Conservation (phyloP, 2,113 vertebrate genomes). For the Nyctereutes procyonoides region DNA sequence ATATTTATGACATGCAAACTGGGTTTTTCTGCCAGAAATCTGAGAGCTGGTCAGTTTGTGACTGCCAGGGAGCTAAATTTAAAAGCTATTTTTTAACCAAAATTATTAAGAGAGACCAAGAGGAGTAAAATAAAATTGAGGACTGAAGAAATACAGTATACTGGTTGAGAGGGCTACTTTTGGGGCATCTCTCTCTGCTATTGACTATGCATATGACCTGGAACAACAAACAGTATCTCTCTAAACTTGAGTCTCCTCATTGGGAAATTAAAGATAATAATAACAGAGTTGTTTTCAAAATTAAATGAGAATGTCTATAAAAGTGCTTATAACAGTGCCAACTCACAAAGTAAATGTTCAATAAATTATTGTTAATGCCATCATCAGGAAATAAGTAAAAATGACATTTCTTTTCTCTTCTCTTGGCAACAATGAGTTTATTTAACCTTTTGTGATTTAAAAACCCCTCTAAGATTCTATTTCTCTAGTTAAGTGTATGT, state of each 20-base stretch:
- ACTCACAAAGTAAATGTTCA: constrained; percentile 31
- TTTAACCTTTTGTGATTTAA: constrained; percentile 31
- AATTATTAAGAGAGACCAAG: constrained; percentile 51
- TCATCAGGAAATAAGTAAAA: constrained; percentile 9
- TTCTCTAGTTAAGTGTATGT: background rate
- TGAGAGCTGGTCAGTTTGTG: constrained; percentile 35
- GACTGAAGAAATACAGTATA: background rate
- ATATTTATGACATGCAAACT: constrained; percentile 65
- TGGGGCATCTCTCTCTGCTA: background rate
- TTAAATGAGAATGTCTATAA: background rate
- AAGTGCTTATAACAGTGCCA: background rate
- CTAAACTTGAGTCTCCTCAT: background rate
- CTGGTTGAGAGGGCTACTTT: background rate
- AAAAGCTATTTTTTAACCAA: constrained; percentile 55
- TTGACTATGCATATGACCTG: background rate
- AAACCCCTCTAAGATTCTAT: background rate
- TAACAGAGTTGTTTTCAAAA: constrained; percentile 8
- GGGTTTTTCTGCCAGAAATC: constrained; percentile 39
- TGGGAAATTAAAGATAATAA: background rate
- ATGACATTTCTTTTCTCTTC: background rate
- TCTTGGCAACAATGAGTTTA: background rate
- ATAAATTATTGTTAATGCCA: background rate
- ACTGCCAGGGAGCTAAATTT: constrained; percentile 59
- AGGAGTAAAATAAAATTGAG: background rate
- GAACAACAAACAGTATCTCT: background rate